Evolutionary conservation across 1,140 invertebrate genomes (phyloP), one percentile per base, ranked within the genome.

Genomic region (Uloborus diversus): DNA sequence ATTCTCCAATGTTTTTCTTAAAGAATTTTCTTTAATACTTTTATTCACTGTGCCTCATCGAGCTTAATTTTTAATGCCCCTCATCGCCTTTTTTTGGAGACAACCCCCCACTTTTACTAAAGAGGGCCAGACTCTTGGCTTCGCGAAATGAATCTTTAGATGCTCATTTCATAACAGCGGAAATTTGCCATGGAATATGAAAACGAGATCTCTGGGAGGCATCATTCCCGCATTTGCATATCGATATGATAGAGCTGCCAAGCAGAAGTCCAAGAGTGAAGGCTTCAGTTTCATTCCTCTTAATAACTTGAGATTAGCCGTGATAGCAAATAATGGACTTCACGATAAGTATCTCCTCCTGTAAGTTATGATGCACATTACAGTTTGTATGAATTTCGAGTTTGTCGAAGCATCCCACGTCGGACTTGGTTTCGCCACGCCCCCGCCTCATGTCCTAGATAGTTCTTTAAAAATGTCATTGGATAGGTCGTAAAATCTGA

Each of bases 121-220:
- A 35, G 20, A n/a, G n/a, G n/a, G n/a, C n/a, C n/a, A n/a, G n/a
- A n/a, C n/a, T n/a, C n/a, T n/a, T n/a, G n/a, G n/a, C n/a, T n/a
- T n/a, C n/a, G 73, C 49, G 61, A 75, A 75, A 75, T 75, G 59
- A 75, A 75, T 75, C 56, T 51, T 75, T 64, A 75, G 71, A 78
- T 78, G 73, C 73, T 78, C 61, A 78, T 78, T 78, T 78, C 62
- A 78, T 32, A 78, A 78, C 49, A 78, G 73, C 73, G 73, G 73
- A 30, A 78, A 78, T 78, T 78, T 78, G 73, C 49, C 47, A 42
- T 78, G 73, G 62, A 61, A 76, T 76, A 76, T 76, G 71, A 76
- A 76, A 76, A 65, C 73, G 61, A 78, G 71, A 75, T 75, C 57
- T 62, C 30, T 17, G 9, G 9, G 57, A 75, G 62, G 57, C 65